phyloP scores from a whole-genome alignment of 2,888 invertebrate species.

The Caenorhabditis sp. region DNA sequence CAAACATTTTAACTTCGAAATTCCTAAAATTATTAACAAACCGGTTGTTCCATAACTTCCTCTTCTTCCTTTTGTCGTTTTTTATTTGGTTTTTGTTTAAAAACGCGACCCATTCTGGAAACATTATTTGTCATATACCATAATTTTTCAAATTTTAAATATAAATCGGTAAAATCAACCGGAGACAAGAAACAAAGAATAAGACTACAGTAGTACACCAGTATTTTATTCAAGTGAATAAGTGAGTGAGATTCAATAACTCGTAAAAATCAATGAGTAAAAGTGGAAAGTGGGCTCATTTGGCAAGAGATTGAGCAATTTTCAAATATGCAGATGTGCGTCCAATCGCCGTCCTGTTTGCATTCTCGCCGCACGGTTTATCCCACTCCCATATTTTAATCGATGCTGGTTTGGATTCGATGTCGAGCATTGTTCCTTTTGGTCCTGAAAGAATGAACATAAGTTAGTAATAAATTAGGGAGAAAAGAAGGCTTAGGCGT shows the following conservation, averaged over 20 bases:
- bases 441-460: slow-evolving; percentile 12
- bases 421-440: slow-evolving; percentile 27
- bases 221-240: background rate
- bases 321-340: slow-evolving; percentile 30
- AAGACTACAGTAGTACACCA: no score
- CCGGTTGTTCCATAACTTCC: slow-evolving; percentile 5
- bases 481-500: background rate
- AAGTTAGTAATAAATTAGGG: background rate
- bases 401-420: slow-evolving; percentile 11
- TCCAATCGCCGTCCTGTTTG: slow-evolving; percentile 25
- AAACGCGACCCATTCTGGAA: slow-evolving; percentile 29
- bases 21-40: background rate
- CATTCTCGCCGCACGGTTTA: slow-evolving; percentile 31
- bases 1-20: background rate
- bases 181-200: background rate
- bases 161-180: background rate
- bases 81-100: slow-evolving; percentile 19
- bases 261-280: background rate
- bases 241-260: background rate
- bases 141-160: slow-evolving; percentile 7
- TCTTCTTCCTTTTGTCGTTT: slow-evolving; percentile 21
- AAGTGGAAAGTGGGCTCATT: background rate
- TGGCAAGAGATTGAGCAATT: slow-evolving; percentile 24
- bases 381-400: slow-evolving; percentile 40
- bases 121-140: background rate